A percentile compares a stretch with the other conserved stretches of the same genome.
These are phyloP conservation scores for Catalaphyllia jardinei DNA, from an alignment of 64 coral and sea anemone genomes.

Conservation along the genomic window DNA sequence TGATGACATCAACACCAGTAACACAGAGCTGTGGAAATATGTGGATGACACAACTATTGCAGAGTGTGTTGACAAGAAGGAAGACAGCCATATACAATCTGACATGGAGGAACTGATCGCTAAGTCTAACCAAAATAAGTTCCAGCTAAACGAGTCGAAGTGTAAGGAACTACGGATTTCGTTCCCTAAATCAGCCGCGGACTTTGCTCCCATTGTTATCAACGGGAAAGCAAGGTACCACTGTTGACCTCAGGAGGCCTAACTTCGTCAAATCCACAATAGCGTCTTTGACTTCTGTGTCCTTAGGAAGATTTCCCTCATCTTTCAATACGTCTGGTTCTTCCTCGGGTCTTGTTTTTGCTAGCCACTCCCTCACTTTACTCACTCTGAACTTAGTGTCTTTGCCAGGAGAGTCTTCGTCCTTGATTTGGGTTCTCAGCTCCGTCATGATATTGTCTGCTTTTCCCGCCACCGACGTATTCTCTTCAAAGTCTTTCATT, in stretches of 20 bases:
- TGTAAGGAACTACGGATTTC: constrained; percentile 49
- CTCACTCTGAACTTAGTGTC: not conserved
- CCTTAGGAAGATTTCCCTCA: not conserved
- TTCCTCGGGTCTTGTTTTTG: not conserved
- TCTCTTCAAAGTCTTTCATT: not conserved
- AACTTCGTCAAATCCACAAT: not conserved
- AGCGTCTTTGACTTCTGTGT: not conserved
- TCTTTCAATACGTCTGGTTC: not conserved
- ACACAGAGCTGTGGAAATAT: constrained; percentile 25
- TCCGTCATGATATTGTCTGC: not conserved
- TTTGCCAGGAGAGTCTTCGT: not conserved
- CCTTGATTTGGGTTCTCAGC: not conserved
- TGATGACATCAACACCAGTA: constrained; percentile 24
- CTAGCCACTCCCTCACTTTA: not conserved
- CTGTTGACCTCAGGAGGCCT: not conserved
- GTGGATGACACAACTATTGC: constrained; percentile 43
- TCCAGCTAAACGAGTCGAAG: constrained; percentile 40
- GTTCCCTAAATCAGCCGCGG: constrained; percentile 31
- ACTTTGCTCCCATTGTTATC: constrained; percentile 38
- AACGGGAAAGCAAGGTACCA: constrained; percentile 47
- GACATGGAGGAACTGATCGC: too few species aligned
- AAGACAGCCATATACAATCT: constrained; percentile 16
- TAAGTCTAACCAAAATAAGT: too few species aligned
- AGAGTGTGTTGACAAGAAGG: constrained; percentile 38
- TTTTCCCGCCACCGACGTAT: not conserved